Evolutionary conservation across 2,797 vertebrate species (phyloP), one percentile per base, ranked within the genome.

Genomic region (Synanceia verrucosa): DNA sequence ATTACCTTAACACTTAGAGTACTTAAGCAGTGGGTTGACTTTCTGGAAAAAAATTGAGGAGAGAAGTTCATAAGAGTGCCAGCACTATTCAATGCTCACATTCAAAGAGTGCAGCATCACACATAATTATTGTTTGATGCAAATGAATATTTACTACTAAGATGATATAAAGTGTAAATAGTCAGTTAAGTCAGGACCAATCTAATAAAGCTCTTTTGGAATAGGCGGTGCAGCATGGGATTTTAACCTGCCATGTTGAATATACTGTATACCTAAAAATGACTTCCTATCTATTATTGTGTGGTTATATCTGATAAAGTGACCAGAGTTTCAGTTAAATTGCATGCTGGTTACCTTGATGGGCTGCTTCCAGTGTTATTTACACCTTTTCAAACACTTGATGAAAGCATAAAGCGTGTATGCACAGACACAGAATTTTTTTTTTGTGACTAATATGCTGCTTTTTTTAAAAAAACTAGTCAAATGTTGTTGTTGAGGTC

Each of bases 291-390:
- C 21, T 52, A 18, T 60, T 36, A 67, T 37, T 72, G 48, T 28
- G 48, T 77, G 39, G 16, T 36, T 73, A 47, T n/a, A 18, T 39
- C 58, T 65, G 50, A 69, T 73, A 72, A 41, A 0, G 23, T 34
- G 33, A 24, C 23, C 56, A 48, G 46, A 53, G 37, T 23, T 9
- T 55, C 50, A 11, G 18, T 16, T 70, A 44, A 68, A 78, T 78
- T 43, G 46, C 33, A 33, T 21, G 24, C n/a, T 44, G 43, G 36
- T 62, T 66, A 56, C 43, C 59, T 66, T 71, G 57, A 79, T 70
- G 18, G 18, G 23, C 48, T 7, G n/a, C 66, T 70, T 6, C 36
- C 34, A 33, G 26, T 26, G 7, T 60, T 55, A 72, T 68, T 44
- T 56, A 28, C 64, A 50, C 21, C 31, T 34, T 50, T 9, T 37